These are phyloP conservation scores for Tachuris rubrigastra DNA, from an alignment of 2,113 vertebrate species.

Conservation along the genomic window DNA sequence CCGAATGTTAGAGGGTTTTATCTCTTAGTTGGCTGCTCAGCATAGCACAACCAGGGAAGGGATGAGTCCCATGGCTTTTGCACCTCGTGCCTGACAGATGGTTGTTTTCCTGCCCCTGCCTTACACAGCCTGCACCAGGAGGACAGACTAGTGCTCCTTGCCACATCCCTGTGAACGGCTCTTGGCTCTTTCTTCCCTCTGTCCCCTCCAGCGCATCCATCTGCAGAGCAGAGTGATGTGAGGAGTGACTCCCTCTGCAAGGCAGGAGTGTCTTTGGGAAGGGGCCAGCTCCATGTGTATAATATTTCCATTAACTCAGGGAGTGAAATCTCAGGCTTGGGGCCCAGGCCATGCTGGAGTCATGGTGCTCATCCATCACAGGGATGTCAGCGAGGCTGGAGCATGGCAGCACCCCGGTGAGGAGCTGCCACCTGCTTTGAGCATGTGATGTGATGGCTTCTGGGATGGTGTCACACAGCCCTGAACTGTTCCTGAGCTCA, in stretches of 20 bases:
- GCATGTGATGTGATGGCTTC: rapidly evolving
- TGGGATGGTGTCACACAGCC: background rate
- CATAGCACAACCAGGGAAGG: rapidly evolving
- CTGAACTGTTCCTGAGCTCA: background rate
- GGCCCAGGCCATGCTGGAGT: background rate
- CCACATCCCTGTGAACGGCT: background rate
- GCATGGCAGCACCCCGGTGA: rapidly evolving
- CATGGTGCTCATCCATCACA: background rate
- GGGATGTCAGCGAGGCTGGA: background rate
- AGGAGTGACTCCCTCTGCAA: background rate
- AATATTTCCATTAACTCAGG: slow-evolving; percentile 48
- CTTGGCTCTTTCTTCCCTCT: background rate
- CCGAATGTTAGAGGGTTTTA: background rate
- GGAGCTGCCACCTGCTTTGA: background rate
- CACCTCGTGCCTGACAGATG: rapidly evolving
- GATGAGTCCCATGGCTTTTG: background rate
- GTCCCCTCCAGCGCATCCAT: background rate
- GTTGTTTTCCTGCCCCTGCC: background rate
- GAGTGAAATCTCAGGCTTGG: background rate
- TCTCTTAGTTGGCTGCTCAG: background rate
- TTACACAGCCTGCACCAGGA: rapidly evolving
- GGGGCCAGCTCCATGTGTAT: slow-evolving; percentile 1
- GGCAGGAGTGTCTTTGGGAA: background rate
- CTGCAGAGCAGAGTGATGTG: background rate
- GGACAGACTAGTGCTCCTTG: rapidly evolving